phyloP scores from a whole-genome alignment of 2,113 vertebrate species.

The Grus americana region DNA sequence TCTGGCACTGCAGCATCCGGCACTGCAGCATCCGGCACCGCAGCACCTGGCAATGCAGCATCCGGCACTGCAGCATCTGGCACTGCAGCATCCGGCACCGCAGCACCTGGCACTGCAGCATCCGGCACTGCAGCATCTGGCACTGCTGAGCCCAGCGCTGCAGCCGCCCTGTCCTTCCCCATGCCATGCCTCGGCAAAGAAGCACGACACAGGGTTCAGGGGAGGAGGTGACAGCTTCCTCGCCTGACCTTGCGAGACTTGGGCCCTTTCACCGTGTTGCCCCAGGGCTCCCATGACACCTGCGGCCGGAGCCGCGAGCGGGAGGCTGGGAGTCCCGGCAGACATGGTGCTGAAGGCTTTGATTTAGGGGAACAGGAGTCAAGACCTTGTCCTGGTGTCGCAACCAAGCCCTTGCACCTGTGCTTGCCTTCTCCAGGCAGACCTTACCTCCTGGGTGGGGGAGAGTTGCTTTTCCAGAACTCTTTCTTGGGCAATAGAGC shows the following conservation, averaged over 20 bases:
- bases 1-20: not conserved
- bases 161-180: not conserved
- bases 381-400: conserved; percentile 23
- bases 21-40: not conserved
- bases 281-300: not conserved
- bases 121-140: not conserved
- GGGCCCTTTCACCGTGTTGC: fast-evolving
- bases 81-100: not conserved
- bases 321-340: not conserved
- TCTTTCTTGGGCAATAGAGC: conserved; percentile 25
- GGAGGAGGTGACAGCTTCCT: not conserved
- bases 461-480: not conserved
- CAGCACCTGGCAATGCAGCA: not conserved
- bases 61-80: not conserved
- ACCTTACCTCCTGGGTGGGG: not conserved
- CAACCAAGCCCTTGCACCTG: conserved; percentile 51
- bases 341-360: not conserved
- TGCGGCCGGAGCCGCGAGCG: fast-evolving
- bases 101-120: not conserved
- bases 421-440: not conserved
- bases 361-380: not conserved
- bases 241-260: not conserved
- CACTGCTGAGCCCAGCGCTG: not conserved
- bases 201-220: not conserved
- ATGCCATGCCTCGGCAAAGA: fast-evolving